Percentiles rank a stretch among this genome's conserved stretches.
These are phyloP conservation scores for Saccopteryx bilineata DNA, from an alignment of 2,113 vertebrate species.

Conservation along the genomic window DNA sequence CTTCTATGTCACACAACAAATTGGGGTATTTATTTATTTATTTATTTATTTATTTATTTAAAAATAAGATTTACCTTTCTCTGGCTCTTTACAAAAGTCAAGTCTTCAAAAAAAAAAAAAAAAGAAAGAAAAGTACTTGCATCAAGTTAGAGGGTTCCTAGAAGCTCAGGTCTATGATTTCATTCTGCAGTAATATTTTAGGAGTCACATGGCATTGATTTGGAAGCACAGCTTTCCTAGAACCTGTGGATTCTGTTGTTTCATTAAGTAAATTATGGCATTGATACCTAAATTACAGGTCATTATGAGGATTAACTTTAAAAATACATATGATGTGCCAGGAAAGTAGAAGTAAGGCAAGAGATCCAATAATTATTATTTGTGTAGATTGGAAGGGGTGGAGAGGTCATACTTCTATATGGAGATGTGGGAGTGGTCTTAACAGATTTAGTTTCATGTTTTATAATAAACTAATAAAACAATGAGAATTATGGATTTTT, in stretches of 20 bases:
- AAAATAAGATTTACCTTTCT: not conserved
- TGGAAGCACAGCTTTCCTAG: not conserved
- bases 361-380: not conserved
- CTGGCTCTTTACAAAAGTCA: not conserved
- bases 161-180: not conserved
- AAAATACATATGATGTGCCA: not conserved
- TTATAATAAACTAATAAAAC: conserved; percentile 20
- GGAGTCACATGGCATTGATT: not conserved
- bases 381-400: not conserved
- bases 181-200: no score
- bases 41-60: not conserved
- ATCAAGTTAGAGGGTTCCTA: not conserved
- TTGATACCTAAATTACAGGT: not conserved
- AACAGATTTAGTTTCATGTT: not conserved
- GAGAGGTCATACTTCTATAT: not conserved
- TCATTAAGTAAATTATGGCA: not conserved
- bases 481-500: not conserved
- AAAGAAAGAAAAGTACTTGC: not conserved
- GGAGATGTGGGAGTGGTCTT: not conserved
- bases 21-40: not conserved
- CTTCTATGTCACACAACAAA: not conserved
- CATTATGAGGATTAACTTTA: not conserved
- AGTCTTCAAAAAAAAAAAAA: not conserved
- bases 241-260: not conserved
- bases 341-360: not conserved